Base-by-base conservation (phyloP, 2,113 vertebrate genomes). In the Amblyornis subalaris region DNA sequence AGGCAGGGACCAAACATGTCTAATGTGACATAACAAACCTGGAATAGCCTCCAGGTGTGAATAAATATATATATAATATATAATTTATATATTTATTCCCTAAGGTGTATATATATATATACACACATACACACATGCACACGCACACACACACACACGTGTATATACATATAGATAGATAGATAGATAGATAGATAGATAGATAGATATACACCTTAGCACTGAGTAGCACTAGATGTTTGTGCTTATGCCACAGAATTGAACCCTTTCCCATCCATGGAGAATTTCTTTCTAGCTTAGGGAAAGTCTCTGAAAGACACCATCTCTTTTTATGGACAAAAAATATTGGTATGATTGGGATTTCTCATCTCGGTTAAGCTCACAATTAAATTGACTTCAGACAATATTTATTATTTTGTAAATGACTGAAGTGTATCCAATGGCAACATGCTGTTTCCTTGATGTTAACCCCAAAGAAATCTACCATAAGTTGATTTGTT, bases 61-160 rank as follows among this genome's bases (percentile, higher is more conserved):
- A 36, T 26, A 60, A 26, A 44, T 44, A 44, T 44, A 44, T 44
- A 42, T 42, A 42, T 42, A 42, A 38, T 7, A 14, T 42, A 11
- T 31, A 17, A 57, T 31, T 54, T 25, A 29, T 25, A 25, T 24
- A 23, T 42, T 42, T 42, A 20, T 20, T 73, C 18, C 19, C 12
- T 33, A 26, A 42, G 17, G 6, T 42, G 3, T 6, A 20, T 16
- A 2, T 31, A 16, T 5, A 31, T 13, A 13, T 1, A 24, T 3
- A 10, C 6, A 11, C 4, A 31, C 25, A 25, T 11, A 57, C 4
- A 35, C 7, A 58, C 10, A 36, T 23, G 31, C 29, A 60, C 16
- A 60, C 1, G 14, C 3, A 8, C 17, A 17, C 31, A 38, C 36
- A 38, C 36, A 38, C n/a, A n/a, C n/a, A n/a, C n/a, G n/a, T n/a